A percentile compares a stretch with the other conserved stretches of the same genome.
These are phyloP conservation scores for Eolophus roseicapilla DNA, from an alignment of 2,113 vertebrate species.

Conservation along the genomic window DNA sequence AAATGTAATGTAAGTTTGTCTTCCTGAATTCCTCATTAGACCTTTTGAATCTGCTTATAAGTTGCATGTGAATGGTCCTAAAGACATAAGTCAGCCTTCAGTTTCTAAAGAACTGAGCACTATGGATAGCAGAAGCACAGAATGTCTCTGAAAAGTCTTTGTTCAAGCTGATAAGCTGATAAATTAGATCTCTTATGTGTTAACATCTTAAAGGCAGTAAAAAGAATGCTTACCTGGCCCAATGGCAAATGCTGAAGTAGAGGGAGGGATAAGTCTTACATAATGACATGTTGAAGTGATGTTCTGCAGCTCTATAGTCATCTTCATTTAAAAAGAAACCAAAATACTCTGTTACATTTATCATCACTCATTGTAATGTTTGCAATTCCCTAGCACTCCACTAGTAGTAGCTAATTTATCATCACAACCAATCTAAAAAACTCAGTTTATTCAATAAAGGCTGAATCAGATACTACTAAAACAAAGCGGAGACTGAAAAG, in stretches of 20 bases:
- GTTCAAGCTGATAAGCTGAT: background rate
- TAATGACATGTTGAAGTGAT: slow-evolving; percentile 81
- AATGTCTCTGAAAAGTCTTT: background rate
- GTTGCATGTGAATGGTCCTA: background rate
- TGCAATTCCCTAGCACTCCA: background rate
- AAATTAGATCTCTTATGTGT: background rate
- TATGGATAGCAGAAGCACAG: background rate
- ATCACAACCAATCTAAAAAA: background rate
- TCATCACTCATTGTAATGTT: background rate
- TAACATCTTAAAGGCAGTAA: background rate
- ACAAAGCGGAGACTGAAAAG: background rate
- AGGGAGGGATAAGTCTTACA: slow-evolving; percentile 85
- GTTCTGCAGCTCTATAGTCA: slow-evolving; percentile 84
- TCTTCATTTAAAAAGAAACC: slow-evolving; percentile 70
- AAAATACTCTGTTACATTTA: background rate
- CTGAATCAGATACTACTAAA: background rate
- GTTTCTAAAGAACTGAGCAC: background rate
- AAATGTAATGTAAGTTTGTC: background rate
- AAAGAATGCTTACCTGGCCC: slow-evolving; percentile 80
- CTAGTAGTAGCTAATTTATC: background rate
- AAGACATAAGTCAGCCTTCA: background rate
- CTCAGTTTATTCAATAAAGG: background rate
- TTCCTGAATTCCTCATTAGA: background rate
- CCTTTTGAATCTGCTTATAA: background rate
- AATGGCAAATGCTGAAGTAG: slow-evolving; percentile 83